Base-by-base conservation (phyloP, 2,797 vertebrate species). In the Rhabdomys pumilio region DNA sequence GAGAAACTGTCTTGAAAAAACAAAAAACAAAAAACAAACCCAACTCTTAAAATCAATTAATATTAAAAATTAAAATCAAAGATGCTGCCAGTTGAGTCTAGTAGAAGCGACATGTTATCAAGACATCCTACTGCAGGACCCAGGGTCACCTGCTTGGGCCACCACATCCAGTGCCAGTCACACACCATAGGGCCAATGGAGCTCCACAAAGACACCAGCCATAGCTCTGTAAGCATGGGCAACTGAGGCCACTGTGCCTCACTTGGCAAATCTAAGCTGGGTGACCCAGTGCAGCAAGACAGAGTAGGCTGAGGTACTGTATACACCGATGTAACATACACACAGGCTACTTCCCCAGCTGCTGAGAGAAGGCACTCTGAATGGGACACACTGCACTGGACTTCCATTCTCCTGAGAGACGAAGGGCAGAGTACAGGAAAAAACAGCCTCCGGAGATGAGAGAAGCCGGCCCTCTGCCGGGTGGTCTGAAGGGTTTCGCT, bases 351-450 rank as follows among this genome's bases (percentile, higher is more conserved):
- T 38, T 11, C 0, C 9, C 41, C 13, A 7, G 59, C 34, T 4
- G 69, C 53, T 44, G 1, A 0, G 4, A 14, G 2, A 41, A 31
- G 0, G 0, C 3, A 9, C 2, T 63, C 10, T 1, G 19, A 59
- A 55, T 20, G n/a, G 50, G 44, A 65, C 84, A 14, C 12, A 0
- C 3, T 1, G 41, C 34, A 69, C 69, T 11, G 31, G 14, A 3
- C 55, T 22, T 55, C 5, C 3, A 17, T 22, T 12, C 38, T 12
- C 15, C 92, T 1, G 15, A 73, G 69, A 67, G 9, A 24, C 1
- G 1, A 41, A 38, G 59, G 57, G 81, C 38, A 0, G 17, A 38
- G 22, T 1, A 9, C 6, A 86, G 6, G 0, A 41, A 65, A 83
- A 22, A 24, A 55, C 0, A 4, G 47, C 22, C 47, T 76, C 44